Conservation (phyloP, 2,797 vertebrate species). For the Propithecus perrieri region DNA sequence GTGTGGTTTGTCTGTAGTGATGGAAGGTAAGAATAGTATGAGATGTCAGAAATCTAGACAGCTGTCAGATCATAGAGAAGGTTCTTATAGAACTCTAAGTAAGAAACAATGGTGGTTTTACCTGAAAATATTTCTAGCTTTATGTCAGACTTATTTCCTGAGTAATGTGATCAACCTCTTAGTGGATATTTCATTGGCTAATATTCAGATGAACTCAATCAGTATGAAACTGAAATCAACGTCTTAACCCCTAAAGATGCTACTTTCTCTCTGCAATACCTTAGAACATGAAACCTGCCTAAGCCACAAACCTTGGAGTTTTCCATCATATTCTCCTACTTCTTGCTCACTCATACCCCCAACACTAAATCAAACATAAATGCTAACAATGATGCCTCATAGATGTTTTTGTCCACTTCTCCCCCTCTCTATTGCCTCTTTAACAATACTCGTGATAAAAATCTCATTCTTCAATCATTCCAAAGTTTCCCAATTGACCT, state of each 20-base stretch:
- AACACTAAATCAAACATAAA: neutral
- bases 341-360: neutral
- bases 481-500: neutral
- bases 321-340: neutral
- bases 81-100: neutral
- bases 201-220: neutral
- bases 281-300: neutral
- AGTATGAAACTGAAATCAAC: neutral
- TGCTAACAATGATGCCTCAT: neutral
- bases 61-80: neutral
- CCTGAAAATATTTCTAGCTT: neutral
- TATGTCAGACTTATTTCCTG: neutral
- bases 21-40: neutral
- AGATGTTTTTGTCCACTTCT: neutral
- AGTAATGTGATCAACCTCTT: neutral
- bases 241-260: neutral
- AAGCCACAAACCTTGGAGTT: neutral
- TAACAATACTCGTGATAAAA: neutral
- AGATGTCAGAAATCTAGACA: neutral
- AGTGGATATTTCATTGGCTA: neutral
- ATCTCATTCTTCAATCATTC: neutral
- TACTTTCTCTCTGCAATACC: neutral
- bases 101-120: neutral
- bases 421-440: neutral
- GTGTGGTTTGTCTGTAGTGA: neutral